Evolutionary conservation across 2,113 vertebrate genomes (phyloP).

Genomic region (Psilopogon haemacephalus): DNA sequence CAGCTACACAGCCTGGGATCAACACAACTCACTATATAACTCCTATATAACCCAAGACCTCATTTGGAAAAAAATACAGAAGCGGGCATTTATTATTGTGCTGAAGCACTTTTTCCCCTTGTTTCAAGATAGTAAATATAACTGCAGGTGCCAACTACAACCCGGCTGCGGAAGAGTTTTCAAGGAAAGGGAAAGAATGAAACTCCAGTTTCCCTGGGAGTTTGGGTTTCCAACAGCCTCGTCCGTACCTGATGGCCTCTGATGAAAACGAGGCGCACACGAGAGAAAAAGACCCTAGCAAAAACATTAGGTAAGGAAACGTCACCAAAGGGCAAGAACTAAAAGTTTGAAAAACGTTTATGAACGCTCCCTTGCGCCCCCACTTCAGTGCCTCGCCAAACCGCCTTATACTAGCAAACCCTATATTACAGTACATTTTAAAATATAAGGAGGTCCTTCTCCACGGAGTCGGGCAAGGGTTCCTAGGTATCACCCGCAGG

Average conservation of each 20-base stretch:
- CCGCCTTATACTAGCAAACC: background rate
- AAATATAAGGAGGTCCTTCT: fast-evolving
- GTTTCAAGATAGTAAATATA: background rate
- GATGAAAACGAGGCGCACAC: background rate
- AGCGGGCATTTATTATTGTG: fast-evolving
- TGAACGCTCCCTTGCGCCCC: background rate
- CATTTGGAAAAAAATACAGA: background rate
- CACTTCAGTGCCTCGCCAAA: background rate
- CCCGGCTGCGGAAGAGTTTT: background rate
- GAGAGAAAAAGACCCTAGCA: background rate
- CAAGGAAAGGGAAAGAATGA: background rate
- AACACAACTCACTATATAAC: background rate
- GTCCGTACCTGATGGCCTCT: background rate
- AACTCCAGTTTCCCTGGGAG: fast-evolving
- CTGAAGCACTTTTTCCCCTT: background rate
- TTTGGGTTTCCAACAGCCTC: fast-evolving
- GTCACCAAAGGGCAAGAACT: background rate
- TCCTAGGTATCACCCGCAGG: background rate
- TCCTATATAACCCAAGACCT: background rate
- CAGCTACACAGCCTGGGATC: background rate
- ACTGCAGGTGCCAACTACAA: background rate
- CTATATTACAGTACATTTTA: fast-evolving
- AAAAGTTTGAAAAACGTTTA: background rate
- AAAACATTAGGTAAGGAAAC: background rate
- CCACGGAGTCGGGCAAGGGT: too few relatives aligned